phyloP scores from a whole-genome alignment of 1,140 invertebrate species.

The Nephila pilipes region DNA sequence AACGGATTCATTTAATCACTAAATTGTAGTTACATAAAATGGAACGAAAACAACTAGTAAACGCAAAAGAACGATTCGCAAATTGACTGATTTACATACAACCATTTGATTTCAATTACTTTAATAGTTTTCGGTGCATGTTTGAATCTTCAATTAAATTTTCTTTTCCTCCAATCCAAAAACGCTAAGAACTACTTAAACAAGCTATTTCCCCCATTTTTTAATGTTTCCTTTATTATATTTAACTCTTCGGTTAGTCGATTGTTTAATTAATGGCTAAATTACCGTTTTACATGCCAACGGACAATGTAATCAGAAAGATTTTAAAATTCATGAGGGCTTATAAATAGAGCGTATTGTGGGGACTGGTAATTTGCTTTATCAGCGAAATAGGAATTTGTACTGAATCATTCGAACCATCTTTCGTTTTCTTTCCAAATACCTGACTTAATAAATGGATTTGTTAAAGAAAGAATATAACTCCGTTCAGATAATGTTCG shows the following conservation, averaged over 20 bases:
- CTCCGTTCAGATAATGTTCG: too few relatives aligned
- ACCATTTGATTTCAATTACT: slow-evolving; percentile 44
- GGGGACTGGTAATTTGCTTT: background rate
- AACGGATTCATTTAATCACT: slow-evolving; percentile 27
- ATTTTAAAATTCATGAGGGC: slow-evolving; percentile 38
- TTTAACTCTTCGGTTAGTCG: slow-evolving; percentile 22
- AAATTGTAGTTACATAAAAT: background rate
- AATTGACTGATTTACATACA: slow-evolving; percentile 56
- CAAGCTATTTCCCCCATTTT: background rate
- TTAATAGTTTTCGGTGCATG: slow-evolving; percentile 45
- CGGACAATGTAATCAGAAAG: background rate
- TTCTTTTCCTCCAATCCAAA: slow-evolving; percentile 15
- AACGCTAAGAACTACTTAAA: slow-evolving; percentile 50
- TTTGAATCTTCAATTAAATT: slow-evolving; percentile 22
- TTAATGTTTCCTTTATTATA: background rate
- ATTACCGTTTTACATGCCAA: slow-evolving; percentile 59
- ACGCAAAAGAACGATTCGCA: background rate
- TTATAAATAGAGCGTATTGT: background rate
- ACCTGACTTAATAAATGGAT: background rate
- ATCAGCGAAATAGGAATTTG: background rate
- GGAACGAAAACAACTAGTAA: background rate
- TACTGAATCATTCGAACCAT: background rate
- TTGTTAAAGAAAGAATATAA: background rate
- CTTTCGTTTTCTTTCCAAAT: background rate
- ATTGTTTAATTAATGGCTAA: slow-evolving; percentile 53